Percentiles rank a stretch among this genome's conserved stretches.
phyloP scores from a whole-genome alignment of 2,113 vertebrate genomes.

The Oryzias curvinotus region DNA sequence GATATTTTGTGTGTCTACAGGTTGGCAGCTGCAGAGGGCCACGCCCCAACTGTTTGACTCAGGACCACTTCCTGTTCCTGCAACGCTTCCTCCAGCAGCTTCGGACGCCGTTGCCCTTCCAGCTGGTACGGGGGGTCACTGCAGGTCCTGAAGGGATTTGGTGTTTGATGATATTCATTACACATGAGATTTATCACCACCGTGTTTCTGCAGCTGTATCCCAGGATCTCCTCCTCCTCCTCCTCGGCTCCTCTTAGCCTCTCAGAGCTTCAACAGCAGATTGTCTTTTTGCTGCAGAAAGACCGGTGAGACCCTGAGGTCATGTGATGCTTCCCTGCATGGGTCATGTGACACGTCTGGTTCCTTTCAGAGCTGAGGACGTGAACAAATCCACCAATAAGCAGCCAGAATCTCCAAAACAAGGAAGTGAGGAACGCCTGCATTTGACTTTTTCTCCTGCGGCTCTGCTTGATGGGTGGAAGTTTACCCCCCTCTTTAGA shows the following conservation, averaged over 20 bases:
- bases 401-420: conserved; percentile 7
- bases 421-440: conserved; percentile 21
- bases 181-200: not conserved
- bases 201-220: conserved; percentile 81
- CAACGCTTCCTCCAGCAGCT: conserved; percentile 83
- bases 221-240: conserved; percentile 66
- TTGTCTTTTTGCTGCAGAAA: conserved; percentile 44
- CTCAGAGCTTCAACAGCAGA: conserved; percentile 49
- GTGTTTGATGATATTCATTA: not conserved
- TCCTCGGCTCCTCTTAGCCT: conserved; percentile 34
- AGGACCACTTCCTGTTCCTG: conserved; percentile 79
- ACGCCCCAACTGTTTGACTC: conserved; percentile 73
- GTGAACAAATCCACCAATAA: conserved; percentile 7
- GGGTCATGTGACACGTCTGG: not conserved
- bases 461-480: not conserved
- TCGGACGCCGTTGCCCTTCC: conserved; percentile 81
- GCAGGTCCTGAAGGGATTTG: not conserved
- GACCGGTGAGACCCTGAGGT: conserved; percentile 33
- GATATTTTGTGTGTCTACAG: conserved; percentile 55
- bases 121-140: conserved; percentile 68
- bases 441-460: not conserved
- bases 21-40: conserved; percentile 71
- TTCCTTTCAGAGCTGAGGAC: conserved; percentile 15
- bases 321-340: too few species aligned
- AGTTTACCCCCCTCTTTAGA: too few species aligned